Percentiles rank a stretch among this genome's conserved stretches.
phyloP scores from a whole-genome alignment of 30 jellyfish, hydroid and myxozoan species.

The Hydractinia symbiolongicarpus region DNA sequence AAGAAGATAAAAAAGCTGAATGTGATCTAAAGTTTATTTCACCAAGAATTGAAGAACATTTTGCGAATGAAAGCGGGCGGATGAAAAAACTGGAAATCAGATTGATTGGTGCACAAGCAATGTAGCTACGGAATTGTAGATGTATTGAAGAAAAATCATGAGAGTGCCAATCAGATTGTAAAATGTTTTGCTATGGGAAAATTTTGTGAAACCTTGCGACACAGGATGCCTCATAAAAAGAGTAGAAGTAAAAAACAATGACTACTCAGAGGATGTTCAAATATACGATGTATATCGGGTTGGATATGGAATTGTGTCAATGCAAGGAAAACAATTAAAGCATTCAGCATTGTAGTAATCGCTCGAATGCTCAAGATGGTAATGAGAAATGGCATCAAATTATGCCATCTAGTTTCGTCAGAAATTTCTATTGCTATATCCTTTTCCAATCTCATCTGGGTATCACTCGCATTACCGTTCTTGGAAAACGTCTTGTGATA shows the following conservation, averaged over 20 bases:
- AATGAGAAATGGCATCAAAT: neutral
- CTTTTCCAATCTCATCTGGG: too few species aligned
- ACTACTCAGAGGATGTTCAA: too few species aligned
- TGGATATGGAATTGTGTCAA: constrained; percentile 18
- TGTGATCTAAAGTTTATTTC: constrained; percentile 25
- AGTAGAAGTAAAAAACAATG: neutral
- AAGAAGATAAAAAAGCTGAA: neutral
- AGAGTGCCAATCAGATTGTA: neutral
- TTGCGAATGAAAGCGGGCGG: neutral
- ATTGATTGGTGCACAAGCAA: neutral
- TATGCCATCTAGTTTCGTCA: too few species aligned
- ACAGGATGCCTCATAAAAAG: neutral
- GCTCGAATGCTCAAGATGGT: neutral
- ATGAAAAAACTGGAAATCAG: neutral
- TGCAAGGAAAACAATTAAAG: constrained; percentile 18
- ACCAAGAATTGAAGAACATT: neutral
- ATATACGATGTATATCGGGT: neutral
- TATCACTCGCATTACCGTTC: too few species aligned
- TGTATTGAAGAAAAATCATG: neutral
- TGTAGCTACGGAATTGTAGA: neutral
- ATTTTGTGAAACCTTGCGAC: neutral
- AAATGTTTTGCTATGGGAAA: neutral
- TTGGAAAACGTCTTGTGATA: too few species aligned
- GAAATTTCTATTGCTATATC: too few species aligned
- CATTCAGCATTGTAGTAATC: constrained; percentile 4